Percentiles rank a stretch among this genome's conserved stretches.
These are phyloP conservation scores for Ornithorhynchus anatinus DNA, from an alignment of 2,113 vertebrate species.

Conservation along the genomic window DNA sequence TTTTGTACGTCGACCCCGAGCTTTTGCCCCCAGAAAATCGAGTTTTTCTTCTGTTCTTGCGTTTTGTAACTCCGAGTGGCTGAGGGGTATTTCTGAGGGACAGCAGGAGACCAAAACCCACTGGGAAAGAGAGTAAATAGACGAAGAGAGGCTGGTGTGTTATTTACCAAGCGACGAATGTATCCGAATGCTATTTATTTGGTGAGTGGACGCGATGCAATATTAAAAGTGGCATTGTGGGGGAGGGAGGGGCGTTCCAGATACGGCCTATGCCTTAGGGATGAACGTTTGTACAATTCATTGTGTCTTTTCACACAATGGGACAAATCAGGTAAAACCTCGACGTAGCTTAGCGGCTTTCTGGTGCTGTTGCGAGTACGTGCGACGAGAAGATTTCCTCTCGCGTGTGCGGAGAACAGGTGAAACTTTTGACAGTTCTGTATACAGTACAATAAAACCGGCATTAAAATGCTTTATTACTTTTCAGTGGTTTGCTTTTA, in stretches of 20 bases:
- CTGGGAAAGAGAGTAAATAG: constrained; percentile 76
- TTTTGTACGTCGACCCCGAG: constrained; percentile 72
- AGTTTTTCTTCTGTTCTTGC: constrained; percentile 64
- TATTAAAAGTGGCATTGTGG: constrained; percentile 67
- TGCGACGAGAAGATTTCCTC: constrained; percentile 67
- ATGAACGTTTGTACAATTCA: constrained; percentile 60
- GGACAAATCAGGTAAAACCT: constrained; percentile 68
- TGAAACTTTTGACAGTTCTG: constrained; percentile 71
- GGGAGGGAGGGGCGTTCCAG: constrained; percentile 67
- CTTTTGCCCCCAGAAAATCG: constrained; percentile 67
- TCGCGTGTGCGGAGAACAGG: constrained; percentile 62
- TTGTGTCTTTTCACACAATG: constrained; percentile 68
- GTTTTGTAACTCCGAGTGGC: constrained; percentile 73
- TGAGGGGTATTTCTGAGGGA: constrained; percentile 68
- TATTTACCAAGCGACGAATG: constrained; percentile 73
- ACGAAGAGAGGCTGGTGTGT: constrained; percentile 66
- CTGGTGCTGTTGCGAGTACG: constrained; percentile 71
- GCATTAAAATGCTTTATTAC: constrained; percentile 73
- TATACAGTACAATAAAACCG: constrained; percentile 73
- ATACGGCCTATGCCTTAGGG: constrained; percentile 52
- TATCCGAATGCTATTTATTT: constrained; percentile 76
- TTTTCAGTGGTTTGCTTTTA: constrained; percentile 67
- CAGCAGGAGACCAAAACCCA: constrained; percentile 75
- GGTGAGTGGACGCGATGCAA: constrained; percentile 70
- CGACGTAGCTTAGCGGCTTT: constrained; percentile 61